phyloP scores from a whole-genome alignment of 2,113 vertebrate species.

The Merops nubicus region DNA sequence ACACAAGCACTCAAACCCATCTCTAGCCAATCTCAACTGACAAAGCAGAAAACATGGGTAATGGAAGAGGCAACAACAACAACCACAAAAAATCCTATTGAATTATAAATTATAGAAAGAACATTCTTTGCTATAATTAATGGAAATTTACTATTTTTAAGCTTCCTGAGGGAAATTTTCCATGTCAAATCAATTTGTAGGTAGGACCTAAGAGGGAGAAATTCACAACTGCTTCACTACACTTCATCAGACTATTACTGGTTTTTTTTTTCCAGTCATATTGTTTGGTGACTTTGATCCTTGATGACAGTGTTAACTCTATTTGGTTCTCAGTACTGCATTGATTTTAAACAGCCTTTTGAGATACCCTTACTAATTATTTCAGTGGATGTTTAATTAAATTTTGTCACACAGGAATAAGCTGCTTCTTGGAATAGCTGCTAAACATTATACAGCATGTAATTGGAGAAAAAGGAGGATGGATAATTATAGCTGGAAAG shows the following conservation, averaged over 20 bases:
- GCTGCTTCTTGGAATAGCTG: constrained; percentile 50
- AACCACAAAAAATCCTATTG: constrained; percentile 57
- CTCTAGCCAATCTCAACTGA: fast-evolving
- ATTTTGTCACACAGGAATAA: constrained; percentile 79
- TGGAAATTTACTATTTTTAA: constrained; percentile 81
- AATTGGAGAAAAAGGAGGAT: constrained; percentile 23
- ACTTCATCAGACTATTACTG: constrained; percentile 57
- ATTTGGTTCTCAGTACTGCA: constrained; percentile 72
- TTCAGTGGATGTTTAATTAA: constrained; percentile 83
- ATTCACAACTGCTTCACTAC: constrained; percentile 60
- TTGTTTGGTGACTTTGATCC: constrained; percentile 80
- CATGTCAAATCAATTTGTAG: constrained; percentile 81
- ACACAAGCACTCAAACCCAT: not conserved
- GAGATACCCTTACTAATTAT: constrained; percentile 82
- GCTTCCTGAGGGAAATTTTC: constrained; percentile 76
- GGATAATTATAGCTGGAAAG: constrained; percentile 23
- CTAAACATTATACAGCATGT: constrained; percentile 58
- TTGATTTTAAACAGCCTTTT: constrained; percentile 76
- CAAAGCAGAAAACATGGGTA: not conserved
- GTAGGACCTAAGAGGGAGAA: constrained; percentile 71
- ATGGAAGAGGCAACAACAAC: not conserved
- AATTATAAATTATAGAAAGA: constrained; percentile 73
- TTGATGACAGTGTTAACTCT: constrained; percentile 83
- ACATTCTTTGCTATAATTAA: constrained; percentile 80
- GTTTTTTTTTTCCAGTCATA: constrained; percentile 72